Evolutionary conservation across 2,797 vertebrate genomes (phyloP), one percentile per base, ranked within the genome.

Genomic region (Neosalanx taihuensis): DNA sequence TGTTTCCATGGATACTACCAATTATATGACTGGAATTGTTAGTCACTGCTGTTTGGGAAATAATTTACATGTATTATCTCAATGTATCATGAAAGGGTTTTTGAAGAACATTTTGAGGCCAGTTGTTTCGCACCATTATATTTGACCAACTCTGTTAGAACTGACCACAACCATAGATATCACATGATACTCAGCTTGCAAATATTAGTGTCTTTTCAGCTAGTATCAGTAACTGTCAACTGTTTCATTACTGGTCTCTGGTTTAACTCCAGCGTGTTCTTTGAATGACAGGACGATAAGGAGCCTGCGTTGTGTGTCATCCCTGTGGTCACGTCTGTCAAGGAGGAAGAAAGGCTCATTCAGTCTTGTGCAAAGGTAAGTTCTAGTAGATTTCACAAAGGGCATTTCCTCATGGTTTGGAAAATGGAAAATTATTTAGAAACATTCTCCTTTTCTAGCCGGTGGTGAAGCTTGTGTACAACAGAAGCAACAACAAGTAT

Each of bases 401-500:
- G 12, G 13, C 41, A 46, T 41, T 41, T 41, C 51, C 3, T 56
- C 29, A 53, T 53, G 60, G 12, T n/a, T 12, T 60, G 58, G 1
- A 10, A 31, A 26, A 33, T 56, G 1, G n/a, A n/a, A n/a, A n/a
- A n/a, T n/a, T n/a, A 15, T 0, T 26, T 20, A 58, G 30, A 49
- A 58, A 33, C 74, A 49, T 18, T 33, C 29, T 79, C 59, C 78
- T 77, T 60, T 70, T 72, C 77, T 75, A 98, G 96, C 97, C 96
- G 0, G 94, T 96, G 73, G 96, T 98, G 77, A 98, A 97, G 90
- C 92, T 99, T 78, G 92, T 97, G 29, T 96, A 98, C 85, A 99
- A 98, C 65, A 90, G 97, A 85, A 97, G 96, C 89, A 99, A 99
- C 85, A 99, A 99, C 89, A 99, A 99, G 75, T 98, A 98, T 73